phyloP scores from a whole-genome alignment of 2,888 invertebrate genomes.

The Eueremaeus valkanovi region DNA sequence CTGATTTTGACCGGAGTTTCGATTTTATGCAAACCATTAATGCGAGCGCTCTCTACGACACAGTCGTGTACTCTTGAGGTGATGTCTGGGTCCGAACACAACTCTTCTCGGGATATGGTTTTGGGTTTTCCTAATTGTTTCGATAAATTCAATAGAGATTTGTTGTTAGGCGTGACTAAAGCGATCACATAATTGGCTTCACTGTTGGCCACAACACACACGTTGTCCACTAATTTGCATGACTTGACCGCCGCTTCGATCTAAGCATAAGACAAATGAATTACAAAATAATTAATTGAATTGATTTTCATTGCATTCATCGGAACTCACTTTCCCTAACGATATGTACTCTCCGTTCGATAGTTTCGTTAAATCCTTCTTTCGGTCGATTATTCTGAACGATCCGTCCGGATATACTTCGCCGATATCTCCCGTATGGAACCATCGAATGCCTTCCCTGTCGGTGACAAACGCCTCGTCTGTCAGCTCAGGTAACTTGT shows the following conservation, averaged over 20 bases:
- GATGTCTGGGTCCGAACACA: slow-evolving; percentile 33
- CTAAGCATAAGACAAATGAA: not conserved
- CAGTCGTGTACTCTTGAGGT: not conserved
- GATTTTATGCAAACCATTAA: not conserved
- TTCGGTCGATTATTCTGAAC: slow-evolving; percentile 73
- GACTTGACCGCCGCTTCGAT: slow-evolving; percentile 87
- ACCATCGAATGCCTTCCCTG: slow-evolving; percentile 78
- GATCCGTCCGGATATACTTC: slow-evolving; percentile 89
- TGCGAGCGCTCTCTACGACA: not conserved
- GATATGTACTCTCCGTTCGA: slow-evolving; percentile 98
- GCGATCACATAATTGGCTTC: slow-evolving; percentile 80
- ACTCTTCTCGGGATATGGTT: not conserved
- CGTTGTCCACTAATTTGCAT: slow-evolving; percentile 88
- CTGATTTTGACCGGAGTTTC: slow-evolving; percentile 55
- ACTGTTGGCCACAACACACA: slow-evolving; percentile 92
- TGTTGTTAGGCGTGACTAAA: slow-evolving; percentile 71
- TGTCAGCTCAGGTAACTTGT: slow-evolving; percentile 58
- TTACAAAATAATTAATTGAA: not conserved
- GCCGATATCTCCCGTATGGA: slow-evolving; percentile 95
- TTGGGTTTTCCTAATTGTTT: slow-evolving; percentile 39
- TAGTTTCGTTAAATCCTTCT: slow-evolving; percentile 88
- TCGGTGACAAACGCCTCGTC: slow-evolving; percentile 71
- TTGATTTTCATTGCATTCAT: not conserved
- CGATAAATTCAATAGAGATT: slow-evolving; percentile 39
- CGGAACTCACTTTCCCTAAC: slow-evolving; percentile 71